Evolutionary conservation across 2,113 vertebrate genomes (phyloP).

Genomic region (Aldabrachelys gigantea): DNA sequence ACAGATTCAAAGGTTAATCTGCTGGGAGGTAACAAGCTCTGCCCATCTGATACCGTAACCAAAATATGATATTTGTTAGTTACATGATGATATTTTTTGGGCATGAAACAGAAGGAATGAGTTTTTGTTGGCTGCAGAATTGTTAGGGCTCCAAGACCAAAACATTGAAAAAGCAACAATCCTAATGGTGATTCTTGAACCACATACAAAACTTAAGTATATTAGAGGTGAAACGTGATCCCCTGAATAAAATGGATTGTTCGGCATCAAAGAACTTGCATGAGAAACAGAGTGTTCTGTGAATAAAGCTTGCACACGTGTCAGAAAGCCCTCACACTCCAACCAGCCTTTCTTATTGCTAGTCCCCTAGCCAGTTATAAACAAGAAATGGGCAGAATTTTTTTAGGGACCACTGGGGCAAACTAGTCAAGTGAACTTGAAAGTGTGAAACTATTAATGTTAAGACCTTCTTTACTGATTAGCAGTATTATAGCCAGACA

Average conservation of each 20-base stretch:
- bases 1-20: conserved; percentile 82
- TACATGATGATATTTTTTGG: conserved; percentile 85
- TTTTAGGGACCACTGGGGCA: neutral
- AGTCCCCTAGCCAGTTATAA: conserved; percentile 13
- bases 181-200: conserved; percentile 77
- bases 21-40: conserved; percentile 79
- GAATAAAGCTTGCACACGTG: conserved; percentile 47
- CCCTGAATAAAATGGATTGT: conserved; percentile 68
- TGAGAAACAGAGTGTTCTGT: conserved; percentile 64
- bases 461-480: neutral
- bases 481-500: conserved; percentile 24
- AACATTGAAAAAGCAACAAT: conserved; percentile 78
- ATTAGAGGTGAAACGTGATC: conserved; percentile 75
- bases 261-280: conserved; percentile 66
- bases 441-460: neutral
- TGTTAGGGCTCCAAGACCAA: conserved; percentile 78
- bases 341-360: conserved; percentile 13
- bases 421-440: fast-evolving
- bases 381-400: neutral
- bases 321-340: conserved; percentile 5
- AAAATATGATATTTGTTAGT: conserved; percentile 84
- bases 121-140: conserved; percentile 83
- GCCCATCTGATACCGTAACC: conserved; percentile 84
- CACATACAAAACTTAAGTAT: conserved; percentile 77
- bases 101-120: conserved; percentile 78